These are phyloP conservation scores for Caenorhabditis brenneri DNA, from an alignment of 1,140 invertebrate genomes.

Conservation along the genomic window DNA sequence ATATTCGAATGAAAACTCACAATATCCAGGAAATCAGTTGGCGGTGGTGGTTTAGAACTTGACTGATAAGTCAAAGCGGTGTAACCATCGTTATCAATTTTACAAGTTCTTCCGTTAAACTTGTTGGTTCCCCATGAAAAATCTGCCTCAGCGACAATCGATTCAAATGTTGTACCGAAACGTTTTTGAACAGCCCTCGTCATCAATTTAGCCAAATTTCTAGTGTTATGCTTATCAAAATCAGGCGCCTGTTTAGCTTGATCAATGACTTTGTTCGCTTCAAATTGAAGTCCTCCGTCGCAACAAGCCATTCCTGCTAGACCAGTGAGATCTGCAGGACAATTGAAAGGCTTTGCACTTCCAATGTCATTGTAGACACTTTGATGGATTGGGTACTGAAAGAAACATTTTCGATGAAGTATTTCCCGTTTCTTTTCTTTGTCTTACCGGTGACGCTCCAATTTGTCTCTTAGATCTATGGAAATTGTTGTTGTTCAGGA, in stretches of 20 bases:
- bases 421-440: not conserved
- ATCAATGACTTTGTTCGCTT: constrained; percentile 15
- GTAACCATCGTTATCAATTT: constrained; percentile 12
- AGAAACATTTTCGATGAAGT: not conserved
- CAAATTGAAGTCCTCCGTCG: constrained; percentile 11
- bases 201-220: constrained; percentile 27
- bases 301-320: constrained; percentile 4
- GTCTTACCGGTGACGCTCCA: not conserved
- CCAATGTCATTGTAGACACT: constrained; percentile 34
- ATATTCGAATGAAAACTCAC: not conserved
- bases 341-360: constrained; percentile 40
- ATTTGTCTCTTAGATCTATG: constrained; percentile 11
- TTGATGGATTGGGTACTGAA: constrained; percentile 34
- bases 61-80: constrained; percentile 20
- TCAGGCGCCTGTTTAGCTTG: constrained; percentile 18
- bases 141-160: constrained; percentile 7
- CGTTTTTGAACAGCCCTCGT: constrained; percentile 6
- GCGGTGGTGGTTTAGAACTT: constrained; percentile 24
- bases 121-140: constrained; percentile 31
- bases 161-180: not conserved
- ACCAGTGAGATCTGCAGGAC: not conserved
- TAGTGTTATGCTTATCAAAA: constrained; percentile 27
- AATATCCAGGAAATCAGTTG: constrained; percentile 17
- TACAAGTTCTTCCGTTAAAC: constrained; percentile 22
- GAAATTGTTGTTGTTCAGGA: not conserved